Evolutionary conservation across 2,888 invertebrate species (phyloP), one percentile per base, ranked within the genome.

Genomic region (Ptilodon capucinus): DNA sequence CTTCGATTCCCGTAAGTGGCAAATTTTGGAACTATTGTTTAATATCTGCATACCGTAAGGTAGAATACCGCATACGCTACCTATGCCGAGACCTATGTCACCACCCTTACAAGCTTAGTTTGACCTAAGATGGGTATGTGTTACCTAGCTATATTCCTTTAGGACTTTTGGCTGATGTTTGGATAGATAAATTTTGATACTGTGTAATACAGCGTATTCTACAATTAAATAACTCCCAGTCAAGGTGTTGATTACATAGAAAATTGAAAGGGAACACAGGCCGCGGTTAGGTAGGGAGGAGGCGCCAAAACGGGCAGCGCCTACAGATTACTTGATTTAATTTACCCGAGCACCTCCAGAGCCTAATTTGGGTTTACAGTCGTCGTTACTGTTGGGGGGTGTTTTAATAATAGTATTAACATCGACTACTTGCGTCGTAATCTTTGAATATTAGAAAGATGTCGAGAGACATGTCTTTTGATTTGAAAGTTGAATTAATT

Each of bases 321-420:
- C 35, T 35, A 35, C 35, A 35, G 35, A 35, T 35, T 35, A 18
- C 35, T 35, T 35, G 35, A 35, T 35, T 35, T 32, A 32, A 30
- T 44, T 44, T 30, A 32, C 39, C 13, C 28, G 39, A 39, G 39
- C 38, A 17, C 17, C 35, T 35, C 35, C 17, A 9, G 34, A 14
- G 16, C 7, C 34, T 34, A 14, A 34, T 34, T 34, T 8, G 34
- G 34, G 30, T 30, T 30, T 30, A 30, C 30, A 30, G 30, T 30
- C n/a, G 30, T 30, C 30, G 30, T 30, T 34, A 34, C 34, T 34
- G 34, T 16, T 13, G n/a, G 14, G 34, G 16, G 16, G 34, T 7
- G 34, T 34, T 34, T 34, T 34, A 34, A 34, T 34, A 34, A 34
- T 34, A 34, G 14, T 14, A 34, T 34, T 6, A 34, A n/a, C 16